Percentiles rank a stretch among this genome's conserved stretches.
phyloP scores from a whole-genome alignment of 2,797 vertebrate genomes.

The Adrianichthys oophorus region DNA sequence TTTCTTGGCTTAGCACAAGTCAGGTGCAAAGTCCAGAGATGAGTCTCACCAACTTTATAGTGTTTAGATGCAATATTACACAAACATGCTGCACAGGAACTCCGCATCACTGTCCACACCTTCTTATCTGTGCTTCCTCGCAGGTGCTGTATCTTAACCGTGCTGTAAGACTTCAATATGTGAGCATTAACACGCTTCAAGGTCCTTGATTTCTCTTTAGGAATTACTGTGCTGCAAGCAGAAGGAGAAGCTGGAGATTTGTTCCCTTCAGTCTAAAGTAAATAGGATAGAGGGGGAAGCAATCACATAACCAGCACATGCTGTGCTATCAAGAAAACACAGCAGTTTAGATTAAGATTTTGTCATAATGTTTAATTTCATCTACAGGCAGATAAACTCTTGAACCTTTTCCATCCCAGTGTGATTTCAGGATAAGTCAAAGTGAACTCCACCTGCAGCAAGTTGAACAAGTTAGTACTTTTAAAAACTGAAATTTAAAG shows the following conservation, averaged over 20 bases:
- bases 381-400: constrained; percentile 71
- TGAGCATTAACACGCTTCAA: constrained; percentile 83
- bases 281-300: constrained; percentile 76
- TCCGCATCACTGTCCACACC: constrained; percentile 71
- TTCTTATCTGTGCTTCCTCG: constrained; percentile 75
- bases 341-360: constrained; percentile 79
- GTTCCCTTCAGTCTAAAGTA: constrained; percentile 79
- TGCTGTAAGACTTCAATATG: constrained; percentile 81
- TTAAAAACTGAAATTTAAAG: constrained; percentile 48
- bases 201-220: constrained; percentile 79
- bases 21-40: constrained; percentile 52
- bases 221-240: constrained; percentile 76
- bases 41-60: constrained; percentile 49
- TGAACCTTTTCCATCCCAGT: constrained; percentile 51
- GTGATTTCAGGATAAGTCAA: constrained; percentile 61
- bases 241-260: constrained; percentile 76
- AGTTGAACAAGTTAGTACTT: constrained; percentile 46
- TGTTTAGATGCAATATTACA: constrained; percentile 71
- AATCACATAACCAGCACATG: constrained; percentile 77
- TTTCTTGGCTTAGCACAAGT: constrained; percentile 51
- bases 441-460: constrained; percentile 43
- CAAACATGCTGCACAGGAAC: constrained; percentile 69
- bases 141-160: constrained; percentile 79
- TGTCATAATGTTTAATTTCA: constrained; percentile 78
- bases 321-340: constrained; percentile 80